Conservation (phyloP, 2,888 invertebrate genomes). For the Eulithis prunata region DNA sequence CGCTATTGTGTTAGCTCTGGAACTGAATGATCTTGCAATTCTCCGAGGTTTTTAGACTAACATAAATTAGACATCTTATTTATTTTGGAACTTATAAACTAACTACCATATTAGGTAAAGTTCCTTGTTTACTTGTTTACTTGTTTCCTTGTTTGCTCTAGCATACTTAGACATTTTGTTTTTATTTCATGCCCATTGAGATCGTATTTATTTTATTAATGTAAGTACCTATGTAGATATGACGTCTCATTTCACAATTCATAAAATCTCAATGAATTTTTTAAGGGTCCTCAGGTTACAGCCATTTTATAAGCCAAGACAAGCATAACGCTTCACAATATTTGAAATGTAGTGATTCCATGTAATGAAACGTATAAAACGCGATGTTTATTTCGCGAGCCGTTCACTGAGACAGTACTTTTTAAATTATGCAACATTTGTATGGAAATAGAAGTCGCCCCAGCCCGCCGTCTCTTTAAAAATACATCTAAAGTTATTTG, state of each 20-base stretch:
- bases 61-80: too few relatives aligned
- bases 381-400: slow-evolving; percentile 65
- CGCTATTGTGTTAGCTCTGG: too few relatives aligned
- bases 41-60: too few relatives aligned
- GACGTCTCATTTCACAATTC: slow-evolving; percentile 10
- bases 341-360: slow-evolving; percentile 28
- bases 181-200: not conserved
- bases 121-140: too few relatives aligned
- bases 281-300: slow-evolving; percentile 16
- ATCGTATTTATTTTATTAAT: slow-evolving; percentile 3
- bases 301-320: slow-evolving; percentile 18
- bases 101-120: too few relatives aligned
- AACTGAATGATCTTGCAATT: too few relatives aligned
- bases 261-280: slow-evolving; percentile 23
- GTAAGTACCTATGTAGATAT: too few relatives aligned
- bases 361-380: slow-evolving; percentile 56
- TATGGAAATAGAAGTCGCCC: slow-evolving; percentile 78
- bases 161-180: too few relatives aligned
- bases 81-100: too few relatives aligned
- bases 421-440: slow-evolving; percentile 83
- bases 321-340: slow-evolving; percentile 18
- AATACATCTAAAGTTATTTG: slow-evolving; percentile 75
- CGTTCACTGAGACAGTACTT: slow-evolving; percentile 58
- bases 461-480: slow-evolving; percentile 69
- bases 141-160: too few relatives aligned